Evolutionary conservation across 1,140 invertebrate species (phyloP), one percentile per base, ranked within the genome.

Genomic region (Aphis gossypii): DNA sequence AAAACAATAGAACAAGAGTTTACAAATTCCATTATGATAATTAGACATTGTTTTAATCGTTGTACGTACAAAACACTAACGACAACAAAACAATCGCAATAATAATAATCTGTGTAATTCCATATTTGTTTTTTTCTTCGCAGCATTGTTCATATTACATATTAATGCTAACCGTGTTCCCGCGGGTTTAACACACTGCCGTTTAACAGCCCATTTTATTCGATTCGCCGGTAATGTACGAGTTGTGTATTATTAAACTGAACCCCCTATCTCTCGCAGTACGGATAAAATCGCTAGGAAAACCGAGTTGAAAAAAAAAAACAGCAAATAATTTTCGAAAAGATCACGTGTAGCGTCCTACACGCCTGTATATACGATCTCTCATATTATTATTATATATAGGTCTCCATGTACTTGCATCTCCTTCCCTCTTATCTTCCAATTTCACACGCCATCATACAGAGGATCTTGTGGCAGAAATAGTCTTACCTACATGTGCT

Each of bases 1-100:
- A 90, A 90, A 90, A 90, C 11, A 60, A 60, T 41, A 60, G 11
- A 60, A 90, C 35, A 30, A 60, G 54, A 90, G 23, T 60, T 60
- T 41, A 56, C 35, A 30, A 90, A 60, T 60, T 41, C 38, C 88
- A 90, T 90, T 60, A 90, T 90, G 87, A 54, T 90, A 60, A 60
- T 90, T 44, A 44, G 35, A 60, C 54, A 44, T 90, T 60, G 88
- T 90, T 90, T 90, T 90, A 90, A 90, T 41, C 51, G 38, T 60
- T 41, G 44, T 60, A 90, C 18, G n/a, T 2, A 46, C 35, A 38
- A 90, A 90, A 90, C 46, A 41, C 35, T 60, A 90, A 90, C 51
- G 41, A 90, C 54, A 30, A 90, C 54, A 60, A 90, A 76, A 76
- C 60, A 76, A 76, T 76, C 30, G 60, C 3, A 56, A 41, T 60